Conservation (phyloP, 2,113 vertebrate genomes). For the Elachura formosa region DNA sequence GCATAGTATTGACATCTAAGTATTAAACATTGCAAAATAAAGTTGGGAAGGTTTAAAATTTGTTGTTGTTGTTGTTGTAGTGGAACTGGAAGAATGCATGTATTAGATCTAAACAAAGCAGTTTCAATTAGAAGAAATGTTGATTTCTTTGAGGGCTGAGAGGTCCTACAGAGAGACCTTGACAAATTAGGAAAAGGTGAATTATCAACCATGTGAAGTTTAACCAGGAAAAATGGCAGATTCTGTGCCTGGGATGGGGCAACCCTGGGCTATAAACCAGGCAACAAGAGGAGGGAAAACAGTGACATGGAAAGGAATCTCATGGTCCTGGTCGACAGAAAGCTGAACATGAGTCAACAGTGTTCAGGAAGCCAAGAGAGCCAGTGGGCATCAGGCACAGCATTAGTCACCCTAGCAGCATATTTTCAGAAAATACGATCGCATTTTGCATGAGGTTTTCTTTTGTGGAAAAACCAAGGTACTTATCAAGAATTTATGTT, state of each 20-base stretch:
- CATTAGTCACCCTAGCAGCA: neutral
- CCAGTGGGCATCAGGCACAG: too few relatives aligned
- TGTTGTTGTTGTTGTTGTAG: neutral
- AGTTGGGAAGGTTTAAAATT: neutral
- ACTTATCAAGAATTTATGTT: neutral
- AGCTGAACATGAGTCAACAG: neutral
- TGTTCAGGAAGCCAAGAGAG: neutral
- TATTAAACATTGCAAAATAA: neutral
- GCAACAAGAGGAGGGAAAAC: neutral
- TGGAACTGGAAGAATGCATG: neutral
- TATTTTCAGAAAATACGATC: neutral
- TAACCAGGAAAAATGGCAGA: neutral
- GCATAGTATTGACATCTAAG: neutral
- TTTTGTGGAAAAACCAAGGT: neutral
- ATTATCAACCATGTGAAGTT: neutral
- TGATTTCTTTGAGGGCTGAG: fast-evolving
- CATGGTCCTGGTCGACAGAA: fast-evolving
- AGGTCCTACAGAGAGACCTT: neutral
- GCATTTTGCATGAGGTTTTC: neutral
- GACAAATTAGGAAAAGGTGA: neutral
- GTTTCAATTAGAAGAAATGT: neutral
- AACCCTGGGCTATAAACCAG: neutral
- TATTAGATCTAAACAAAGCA: neutral
- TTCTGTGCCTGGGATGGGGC: neutral
- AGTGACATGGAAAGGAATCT: neutral